Base-by-base conservation (phyloP, 2,797 vertebrate species). In the Menidia menidia region DNA sequence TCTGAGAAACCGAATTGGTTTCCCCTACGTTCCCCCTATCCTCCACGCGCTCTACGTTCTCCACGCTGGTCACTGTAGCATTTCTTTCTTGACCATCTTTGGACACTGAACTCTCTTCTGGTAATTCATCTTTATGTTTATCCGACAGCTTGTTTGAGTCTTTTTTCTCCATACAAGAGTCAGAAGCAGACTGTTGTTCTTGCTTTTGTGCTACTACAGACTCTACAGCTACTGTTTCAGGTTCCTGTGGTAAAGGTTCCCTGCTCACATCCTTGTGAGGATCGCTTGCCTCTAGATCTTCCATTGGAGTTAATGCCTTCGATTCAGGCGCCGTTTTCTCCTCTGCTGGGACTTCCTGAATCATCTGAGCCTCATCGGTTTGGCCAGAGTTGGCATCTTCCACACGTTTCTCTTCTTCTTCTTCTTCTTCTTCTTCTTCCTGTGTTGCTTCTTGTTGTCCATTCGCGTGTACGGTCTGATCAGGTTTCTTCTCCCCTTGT, bases 401-500 rank as follows among this genome's bases (percentile, higher is more conserved):
- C 9, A 19, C 41, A 16, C 41, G 39, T 12, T 75, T 54, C 25
- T 59, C 62, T 32, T 79, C 69, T 7, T 77, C 33, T 41, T 60
- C 30, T 15, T 60, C 64, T 0, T 73, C 68, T n/a, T 80, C 67
- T 43, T 60, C 30, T 15, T 60, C 64, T 0, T 73, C 69, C n/a
- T 80, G 64, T 47, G 68, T 42, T 15, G 62, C 58, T 33, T 54
- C 71, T 59, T 47, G 55, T 55, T 84, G 81, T 55, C 88, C 90
- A 6, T 92, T 94, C 39, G 90, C 45, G 7, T 90, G 85, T 0
- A 66, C 57, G 33, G 59, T 79, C 42, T 64, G 76, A 13, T 57
- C 48, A 41, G 32, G 18, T 19, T 18, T 51, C 60, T 85, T 71
- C 64, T 76, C 76, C 15, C 25, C 56, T 11, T 58, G 25, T 57